phyloP scores from a whole-genome alignment of 2,797 vertebrate genomes.

The Philypnodon macrostomus region DNA sequence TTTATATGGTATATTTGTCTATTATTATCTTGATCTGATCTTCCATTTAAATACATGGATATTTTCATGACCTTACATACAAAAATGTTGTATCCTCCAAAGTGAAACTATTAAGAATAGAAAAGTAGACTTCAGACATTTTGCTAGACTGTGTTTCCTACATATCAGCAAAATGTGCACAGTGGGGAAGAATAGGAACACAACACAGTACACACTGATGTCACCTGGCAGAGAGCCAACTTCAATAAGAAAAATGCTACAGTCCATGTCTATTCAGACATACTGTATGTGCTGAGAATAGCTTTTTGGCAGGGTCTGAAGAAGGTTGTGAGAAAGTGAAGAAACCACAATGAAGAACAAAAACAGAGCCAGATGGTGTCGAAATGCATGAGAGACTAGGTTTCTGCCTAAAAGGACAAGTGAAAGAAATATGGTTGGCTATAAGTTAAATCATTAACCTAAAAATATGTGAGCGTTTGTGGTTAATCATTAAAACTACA shows the following conservation, averaged over 20 bases:
- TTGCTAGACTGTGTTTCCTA: slow-evolving; percentile 18
- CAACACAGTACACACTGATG: slow-evolving; percentile 54
- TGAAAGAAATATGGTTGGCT: slow-evolving; percentile 21
- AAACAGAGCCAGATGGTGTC: slow-evolving; percentile 71
- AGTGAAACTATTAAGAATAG: slow-evolving; percentile 1
- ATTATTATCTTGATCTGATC: too few species aligned
- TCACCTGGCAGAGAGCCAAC: slow-evolving; percentile 67
- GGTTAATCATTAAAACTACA: slow-evolving; percentile 52
- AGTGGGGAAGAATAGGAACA: slow-evolving; percentile 40
- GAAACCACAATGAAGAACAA: slow-evolving; percentile 60
- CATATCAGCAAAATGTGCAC: slow-evolving; percentile 26
- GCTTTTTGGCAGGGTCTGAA: slow-evolving; percentile 66
- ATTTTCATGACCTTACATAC: not conserved
- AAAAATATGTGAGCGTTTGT: slow-evolving; percentile 35
- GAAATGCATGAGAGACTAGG: slow-evolving; percentile 59
- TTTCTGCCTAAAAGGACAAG: slow-evolving; percentile 51
- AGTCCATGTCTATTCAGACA: slow-evolving; percentile 68
- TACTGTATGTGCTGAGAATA: slow-evolving; percentile 71
- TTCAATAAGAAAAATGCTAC: slow-evolving; percentile 62
- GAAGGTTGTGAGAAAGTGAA: slow-evolving; percentile 77
- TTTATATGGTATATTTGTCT: too few species aligned
- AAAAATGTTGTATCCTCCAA: not conserved
- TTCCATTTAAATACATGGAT: not conserved
- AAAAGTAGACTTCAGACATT: slow-evolving; percentile 4
- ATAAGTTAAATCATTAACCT: slow-evolving; percentile 35